Evolutionary conservation across 64 coral and sea anemone genomes (phyloP), one percentile per base, ranked within the genome.

Genomic region (Actinia equina): DNA sequence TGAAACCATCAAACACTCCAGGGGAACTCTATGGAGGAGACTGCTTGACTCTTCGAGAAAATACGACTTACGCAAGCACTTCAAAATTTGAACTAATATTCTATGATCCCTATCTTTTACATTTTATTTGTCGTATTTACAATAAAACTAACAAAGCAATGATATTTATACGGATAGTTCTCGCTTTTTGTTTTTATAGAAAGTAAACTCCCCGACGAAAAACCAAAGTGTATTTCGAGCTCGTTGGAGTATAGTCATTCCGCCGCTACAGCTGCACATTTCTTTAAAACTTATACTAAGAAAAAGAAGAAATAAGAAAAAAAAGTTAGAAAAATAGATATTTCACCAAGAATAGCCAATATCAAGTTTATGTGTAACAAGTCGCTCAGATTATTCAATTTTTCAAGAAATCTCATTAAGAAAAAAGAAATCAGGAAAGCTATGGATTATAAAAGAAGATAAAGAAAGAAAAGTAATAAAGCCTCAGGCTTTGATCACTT

Each of bases 231-330:
- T 30, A 62, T 85, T 85, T 45, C 41, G 22, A 5, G 55, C 51
- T 85, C 83, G 52, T 20, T 57, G 52, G 16, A 60, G 11, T 10
- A 58, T 8, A 44, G 83, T 16, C 22, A 63, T 42, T 15, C n/a
- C 20, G 5, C n/a, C n/a, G 11, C 83, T 56, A 85, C 49, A 85
- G 59, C 83, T 57, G 62, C 49, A 85, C 83, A 85, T 85, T 53
- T 85, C 83, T 60, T 41, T 54, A 11, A 85, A 30, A 58, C 2
- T 63, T 8, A 85, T 85, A 52, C 83, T 85, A 53, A 43, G 18
- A 60, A 60, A 46, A 59, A 85, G 7, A 85, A 20, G 41, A 25
- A 53, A 60, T 30, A 41, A 37, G 30, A 37, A 37, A 82, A 51
- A 82, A 18, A 51, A 46, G 63, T 30, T 30, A 74, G 26, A 74